Conservation (phyloP, 2,113 vertebrate genomes). For the Psittacara wagleri region DNA sequence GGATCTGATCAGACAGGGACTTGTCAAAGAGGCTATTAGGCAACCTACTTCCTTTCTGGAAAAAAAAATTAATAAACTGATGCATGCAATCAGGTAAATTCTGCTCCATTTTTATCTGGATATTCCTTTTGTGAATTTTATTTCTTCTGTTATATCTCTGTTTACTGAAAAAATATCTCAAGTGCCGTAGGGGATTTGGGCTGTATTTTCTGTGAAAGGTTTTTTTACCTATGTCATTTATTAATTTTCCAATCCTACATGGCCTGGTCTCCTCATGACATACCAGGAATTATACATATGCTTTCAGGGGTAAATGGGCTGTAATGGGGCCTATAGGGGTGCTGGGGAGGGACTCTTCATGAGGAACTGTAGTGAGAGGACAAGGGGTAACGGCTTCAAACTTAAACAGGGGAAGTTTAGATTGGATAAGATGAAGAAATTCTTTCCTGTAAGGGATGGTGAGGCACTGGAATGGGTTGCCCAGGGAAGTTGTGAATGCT, state of each 20-base stretch:
- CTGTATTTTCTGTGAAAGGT: not conserved
- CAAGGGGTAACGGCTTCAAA: too few relatives aligned
- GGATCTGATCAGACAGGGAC: not conserved
- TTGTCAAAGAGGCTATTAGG: conserved; percentile 3
- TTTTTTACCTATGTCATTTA: not conserved
- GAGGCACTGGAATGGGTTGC: too few relatives aligned
- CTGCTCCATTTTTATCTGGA: not conserved
- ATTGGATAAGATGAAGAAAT: too few relatives aligned
- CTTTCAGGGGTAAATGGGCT: not conserved
- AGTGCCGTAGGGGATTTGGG: not conserved
- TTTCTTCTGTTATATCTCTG: not conserved
- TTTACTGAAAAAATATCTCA: not conserved
- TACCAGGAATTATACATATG: not conserved
- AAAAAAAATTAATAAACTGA: not conserved
- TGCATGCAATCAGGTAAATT: not conserved
- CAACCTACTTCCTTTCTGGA: not conserved
- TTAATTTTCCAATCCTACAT: not conserved
- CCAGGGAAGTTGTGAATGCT: too few relatives aligned
- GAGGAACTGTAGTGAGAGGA: too few relatives aligned
- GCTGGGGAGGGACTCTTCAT: too few relatives aligned
- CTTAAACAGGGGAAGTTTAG: too few relatives aligned
- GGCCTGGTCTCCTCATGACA: not conserved
- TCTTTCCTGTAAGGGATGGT: too few relatives aligned
- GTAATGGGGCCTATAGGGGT: not conserved
- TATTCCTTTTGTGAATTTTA: not conserved